Percentiles rank a stretch among this genome's conserved stretches.
Conservation (phyloP, 2,888 invertebrate species). For the Amblyteles armatorius region DNA sequence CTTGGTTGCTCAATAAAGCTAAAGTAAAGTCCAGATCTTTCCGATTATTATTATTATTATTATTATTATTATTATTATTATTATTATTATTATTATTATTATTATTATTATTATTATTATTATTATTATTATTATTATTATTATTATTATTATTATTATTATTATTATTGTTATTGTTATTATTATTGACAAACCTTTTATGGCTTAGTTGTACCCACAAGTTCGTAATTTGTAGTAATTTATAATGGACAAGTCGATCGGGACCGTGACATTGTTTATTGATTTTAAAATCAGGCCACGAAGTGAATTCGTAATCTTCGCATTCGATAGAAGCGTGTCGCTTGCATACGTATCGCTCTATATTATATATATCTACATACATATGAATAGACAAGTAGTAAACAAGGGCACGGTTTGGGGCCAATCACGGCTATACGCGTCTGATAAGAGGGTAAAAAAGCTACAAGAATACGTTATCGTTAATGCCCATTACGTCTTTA, state of each 20-base stretch:
- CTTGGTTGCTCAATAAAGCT: not conserved
- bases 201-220: not conserved
- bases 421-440: conserved; percentile 68
- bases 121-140: too few species aligned
- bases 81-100: too few species aligned
- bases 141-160: too few species aligned
- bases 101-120: too few species aligned
- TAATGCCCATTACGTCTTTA: conserved; percentile 70
- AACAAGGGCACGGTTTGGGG: conserved; percentile 78
- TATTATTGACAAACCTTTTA: not conserved
- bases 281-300: conserved; percentile 75
- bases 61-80: not conserved
- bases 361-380: conserved; percentile 20
- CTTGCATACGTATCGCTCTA: conserved; percentile 14
- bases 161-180: too few species aligned
- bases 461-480: conserved; percentile 56
- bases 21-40: not conserved
- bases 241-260: conserved; percentile 28
- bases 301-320: conserved; percentile 69
- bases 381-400: conserved; percentile 77
- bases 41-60: not conserved
- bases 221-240: not conserved
- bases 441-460: conserved; percentile 74
- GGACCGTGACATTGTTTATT: conserved; percentile 75
- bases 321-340: conserved; percentile 38